phyloP scores from a whole-genome alignment of 2,888 invertebrate species.

The Lithophane leautieri region DNA sequence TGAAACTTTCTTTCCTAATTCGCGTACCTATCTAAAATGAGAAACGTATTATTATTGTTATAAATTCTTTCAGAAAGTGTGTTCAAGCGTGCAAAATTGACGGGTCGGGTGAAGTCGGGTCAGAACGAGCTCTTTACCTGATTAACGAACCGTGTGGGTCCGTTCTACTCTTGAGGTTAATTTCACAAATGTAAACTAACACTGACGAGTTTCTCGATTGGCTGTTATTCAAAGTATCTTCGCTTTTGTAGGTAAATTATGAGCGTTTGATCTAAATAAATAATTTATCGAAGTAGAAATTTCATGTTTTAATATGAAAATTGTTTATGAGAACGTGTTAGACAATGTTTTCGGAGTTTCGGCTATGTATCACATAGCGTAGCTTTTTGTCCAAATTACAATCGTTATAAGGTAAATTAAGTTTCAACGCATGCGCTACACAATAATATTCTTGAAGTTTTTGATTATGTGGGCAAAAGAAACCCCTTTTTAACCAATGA shows the following conservation, averaged over 20 bases:
- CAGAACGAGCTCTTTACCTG: constrained; percentile 48
- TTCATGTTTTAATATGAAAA: not conserved
- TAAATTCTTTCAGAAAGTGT: constrained; percentile 53
- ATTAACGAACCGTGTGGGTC: constrained; percentile 54
- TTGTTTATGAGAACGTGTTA: not conserved
- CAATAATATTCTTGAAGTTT: not conserved
- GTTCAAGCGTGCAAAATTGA: constrained; percentile 71
- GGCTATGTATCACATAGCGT: not conserved
- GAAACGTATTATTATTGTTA: constrained; percentile 51
- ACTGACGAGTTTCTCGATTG: constrained; percentile 34
- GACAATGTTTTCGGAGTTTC: not conserved
- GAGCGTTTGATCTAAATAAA: constrained; percentile 16
- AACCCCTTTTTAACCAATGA: not conserved
- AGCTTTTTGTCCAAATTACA: not conserved
- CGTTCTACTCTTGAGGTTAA: constrained; percentile 39
- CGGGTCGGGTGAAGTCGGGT: constrained; percentile 48
- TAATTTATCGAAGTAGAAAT: constrained; percentile 1
- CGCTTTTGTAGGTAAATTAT: constrained; percentile 13
- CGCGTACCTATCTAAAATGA: constrained; percentile 12
- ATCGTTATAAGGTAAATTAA: not conserved
- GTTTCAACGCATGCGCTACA: not conserved
- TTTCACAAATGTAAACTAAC: constrained; percentile 58
- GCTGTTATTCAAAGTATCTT: constrained; percentile 41
- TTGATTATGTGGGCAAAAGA: not conserved
- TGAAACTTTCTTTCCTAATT: not conserved